Evolutionary conservation across 2,797 vertebrate genomes (phyloP).

Genomic region (Anolis apletophallus): DNA sequence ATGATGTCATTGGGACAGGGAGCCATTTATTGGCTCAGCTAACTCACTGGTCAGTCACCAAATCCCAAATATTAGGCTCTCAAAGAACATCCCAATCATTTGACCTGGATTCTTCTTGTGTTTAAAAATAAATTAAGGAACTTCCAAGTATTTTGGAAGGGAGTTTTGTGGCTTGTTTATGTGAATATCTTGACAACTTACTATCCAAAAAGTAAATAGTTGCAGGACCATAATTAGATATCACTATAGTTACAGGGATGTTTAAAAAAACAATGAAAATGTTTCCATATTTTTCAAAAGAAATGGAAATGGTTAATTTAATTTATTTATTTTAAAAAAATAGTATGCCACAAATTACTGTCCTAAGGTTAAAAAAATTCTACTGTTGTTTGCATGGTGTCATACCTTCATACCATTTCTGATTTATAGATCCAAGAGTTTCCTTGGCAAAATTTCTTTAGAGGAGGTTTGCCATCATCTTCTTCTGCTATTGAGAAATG

Average conservation of each 20-base stretch:
- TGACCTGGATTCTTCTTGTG: background rate
- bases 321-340: background rate
- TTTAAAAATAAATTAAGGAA: background rate
- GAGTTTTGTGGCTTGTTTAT: background rate
- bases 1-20: background rate
- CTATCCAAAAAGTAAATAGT: background rate
- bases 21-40: too few relatives aligned
- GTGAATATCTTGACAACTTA: background rate
- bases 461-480: too few relatives aligned
- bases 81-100: background rate
- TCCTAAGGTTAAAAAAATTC: background rate
- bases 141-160: background rate
- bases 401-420: too few relatives aligned
- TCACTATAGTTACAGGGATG: too few relatives aligned
- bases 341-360: background rate
- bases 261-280: too few relatives aligned
- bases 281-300: too few relatives aligned
- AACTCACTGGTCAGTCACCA: too few relatives aligned
- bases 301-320: background rate
- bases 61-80: background rate
- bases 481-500: too few relatives aligned
- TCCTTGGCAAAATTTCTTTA: too few relatives aligned
- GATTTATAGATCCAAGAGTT: too few relatives aligned
- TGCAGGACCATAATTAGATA: too few relatives aligned
- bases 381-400: too few relatives aligned